A percentile compares a stretch with the other conserved stretches of the same genome.
Conservation (phyloP, 2,113 vertebrate species). For the Galbula dea region DNA sequence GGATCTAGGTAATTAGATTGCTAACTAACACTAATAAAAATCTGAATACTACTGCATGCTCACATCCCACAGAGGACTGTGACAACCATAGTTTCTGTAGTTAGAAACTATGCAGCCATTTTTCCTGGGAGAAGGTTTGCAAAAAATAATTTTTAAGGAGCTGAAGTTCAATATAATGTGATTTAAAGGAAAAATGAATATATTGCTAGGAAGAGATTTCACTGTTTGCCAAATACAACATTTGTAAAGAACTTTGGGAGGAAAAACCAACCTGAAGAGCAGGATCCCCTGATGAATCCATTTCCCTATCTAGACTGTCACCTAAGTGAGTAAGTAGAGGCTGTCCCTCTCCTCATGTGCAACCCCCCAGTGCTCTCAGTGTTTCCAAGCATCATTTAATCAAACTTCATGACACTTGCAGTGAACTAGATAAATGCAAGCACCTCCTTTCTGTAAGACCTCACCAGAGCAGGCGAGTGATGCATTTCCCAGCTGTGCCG, state of each 20-base stretch:
- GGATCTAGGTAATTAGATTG: not conserved
- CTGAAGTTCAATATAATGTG: not conserved
- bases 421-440: not conserved
- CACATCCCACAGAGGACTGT: not conserved
- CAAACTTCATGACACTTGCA: not conserved
- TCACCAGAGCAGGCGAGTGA: not conserved
- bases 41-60: not conserved
- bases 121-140: not conserved
- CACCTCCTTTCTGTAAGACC: not conserved
- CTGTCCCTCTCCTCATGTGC: not conserved
- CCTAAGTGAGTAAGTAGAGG: not conserved
- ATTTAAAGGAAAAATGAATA: not conserved
- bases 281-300: not conserved
- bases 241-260: rapidly evolving
- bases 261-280: not conserved
- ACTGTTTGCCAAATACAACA: not conserved
- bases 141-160: not conserved
- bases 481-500: not conserved
- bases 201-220: not conserved
- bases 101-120: not conserved
- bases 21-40: constrained; percentile 9
- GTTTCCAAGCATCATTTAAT: not conserved
- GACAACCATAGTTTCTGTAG: not conserved
- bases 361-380: not conserved
- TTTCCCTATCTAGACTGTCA: not conserved